Percentiles rank a stretch among this genome's conserved stretches.
These are phyloP conservation scores for Torymus auratus DNA, from an alignment of 2,888 invertebrate species.

Conservation along the genomic window DNA sequence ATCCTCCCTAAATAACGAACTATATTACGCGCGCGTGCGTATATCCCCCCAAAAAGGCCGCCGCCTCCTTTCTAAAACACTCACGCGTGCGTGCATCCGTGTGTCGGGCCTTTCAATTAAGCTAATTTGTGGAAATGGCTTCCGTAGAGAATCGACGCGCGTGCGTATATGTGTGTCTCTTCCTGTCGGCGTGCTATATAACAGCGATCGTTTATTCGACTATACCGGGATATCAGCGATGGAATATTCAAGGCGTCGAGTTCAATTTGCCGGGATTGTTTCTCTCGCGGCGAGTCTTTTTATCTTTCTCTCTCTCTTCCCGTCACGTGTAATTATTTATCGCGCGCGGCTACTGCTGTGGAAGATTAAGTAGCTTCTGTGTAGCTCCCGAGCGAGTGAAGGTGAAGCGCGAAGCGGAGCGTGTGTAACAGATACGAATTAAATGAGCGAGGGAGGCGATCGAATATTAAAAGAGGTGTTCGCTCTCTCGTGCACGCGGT, in stretches of 20 bases:
- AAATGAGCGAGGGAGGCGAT: too few species aligned
- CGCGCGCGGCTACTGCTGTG: too few species aligned
- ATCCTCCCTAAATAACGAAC: conserved; percentile 11
- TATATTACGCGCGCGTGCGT: too few species aligned
- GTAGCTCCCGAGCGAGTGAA: too few species aligned
- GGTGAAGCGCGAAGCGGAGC: too few species aligned
- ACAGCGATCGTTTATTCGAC: too few species aligned
- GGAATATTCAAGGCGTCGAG: conserved; percentile 41
- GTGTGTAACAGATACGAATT: too few species aligned
- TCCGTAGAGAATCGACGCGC: conserved; percentile 31
- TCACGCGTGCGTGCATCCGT: not conserved
- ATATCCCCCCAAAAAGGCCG: too few species aligned
- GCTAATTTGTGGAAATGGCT: conserved; percentile 34
- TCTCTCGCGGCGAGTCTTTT: conserved; percentile 7
- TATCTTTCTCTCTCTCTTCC: not conserved
- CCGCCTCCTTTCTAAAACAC: not conserved
- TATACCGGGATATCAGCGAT: not conserved
- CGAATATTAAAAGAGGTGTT: not conserved
- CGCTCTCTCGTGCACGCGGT: not conserved
- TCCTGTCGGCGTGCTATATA: conserved; percentile 16
- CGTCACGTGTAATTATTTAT: not conserved
- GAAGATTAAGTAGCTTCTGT: too few species aligned
- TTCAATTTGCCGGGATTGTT: conserved; percentile 42
- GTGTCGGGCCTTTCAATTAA: conserved; percentile 39
- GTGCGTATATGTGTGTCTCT: not conserved